These are phyloP conservation scores for Amphibalanus amphitrite DNA, from an alignment of 1,140 invertebrate genomes.

Conservation along the genomic window DNA sequence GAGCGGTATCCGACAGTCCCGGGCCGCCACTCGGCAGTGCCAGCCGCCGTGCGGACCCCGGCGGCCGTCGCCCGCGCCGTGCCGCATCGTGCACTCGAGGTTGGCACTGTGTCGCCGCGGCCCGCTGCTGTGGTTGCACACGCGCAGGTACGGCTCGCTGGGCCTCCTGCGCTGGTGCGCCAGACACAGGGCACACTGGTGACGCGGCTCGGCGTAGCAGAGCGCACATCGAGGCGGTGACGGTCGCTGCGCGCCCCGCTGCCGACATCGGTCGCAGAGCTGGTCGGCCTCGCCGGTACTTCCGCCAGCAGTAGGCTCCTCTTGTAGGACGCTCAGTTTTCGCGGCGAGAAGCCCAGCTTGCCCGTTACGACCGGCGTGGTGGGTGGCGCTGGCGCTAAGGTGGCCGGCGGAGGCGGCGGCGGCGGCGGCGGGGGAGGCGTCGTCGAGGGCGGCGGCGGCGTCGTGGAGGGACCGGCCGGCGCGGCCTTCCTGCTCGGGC, in stretches of 20 bases:
- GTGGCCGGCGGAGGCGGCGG: too few species aligned
- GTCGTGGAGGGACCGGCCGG: conserved; percentile 1
- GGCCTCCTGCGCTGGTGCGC: background rate
- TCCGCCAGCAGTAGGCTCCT: background rate
- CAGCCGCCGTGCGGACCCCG: background rate
- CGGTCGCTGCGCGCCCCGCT: too few species aligned
- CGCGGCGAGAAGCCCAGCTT: background rate
- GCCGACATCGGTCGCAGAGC: too few species aligned
- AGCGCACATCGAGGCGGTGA: background rate
- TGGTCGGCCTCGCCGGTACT: too few species aligned
- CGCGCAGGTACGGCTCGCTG: background rate
- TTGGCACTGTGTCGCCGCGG: background rate
- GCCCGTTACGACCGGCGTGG: too few species aligned
- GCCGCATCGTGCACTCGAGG: background rate
- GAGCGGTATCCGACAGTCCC: background rate
- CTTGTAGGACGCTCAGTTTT: background rate
- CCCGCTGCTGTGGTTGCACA: background rate
- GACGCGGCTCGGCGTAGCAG: background rate
- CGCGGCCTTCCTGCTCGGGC: conserved; percentile 10
- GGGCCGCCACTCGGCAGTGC: background rate
- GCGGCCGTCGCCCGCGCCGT: background rate
- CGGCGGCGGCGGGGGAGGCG: conserved; percentile 4
- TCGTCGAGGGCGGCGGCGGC: conserved; percentile 9
- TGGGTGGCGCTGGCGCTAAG: too few species aligned
- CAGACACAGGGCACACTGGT: too few species aligned